phyloP scores from a whole-genome alignment of 2,113 vertebrate genomes.

The Colinus virginianus region DNA sequence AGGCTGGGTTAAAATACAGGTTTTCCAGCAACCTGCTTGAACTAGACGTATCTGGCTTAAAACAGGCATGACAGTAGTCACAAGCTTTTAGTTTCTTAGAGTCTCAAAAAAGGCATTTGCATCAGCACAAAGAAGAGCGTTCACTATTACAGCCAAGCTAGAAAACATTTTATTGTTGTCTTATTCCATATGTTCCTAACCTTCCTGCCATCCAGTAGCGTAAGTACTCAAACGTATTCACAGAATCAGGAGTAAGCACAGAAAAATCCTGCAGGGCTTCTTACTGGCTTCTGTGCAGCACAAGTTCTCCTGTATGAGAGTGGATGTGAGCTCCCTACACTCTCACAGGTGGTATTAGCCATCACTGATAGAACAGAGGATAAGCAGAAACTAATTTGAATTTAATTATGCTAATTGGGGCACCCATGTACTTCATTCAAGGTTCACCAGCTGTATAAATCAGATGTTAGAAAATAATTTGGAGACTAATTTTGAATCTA shows the following conservation, averaged over 20 bases:
- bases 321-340: accelerated
- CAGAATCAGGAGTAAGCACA: neutral
- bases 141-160: neutral
- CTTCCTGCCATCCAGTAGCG: neutral
- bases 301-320: neutral
- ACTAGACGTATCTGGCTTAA: neutral
- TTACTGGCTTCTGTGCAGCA: neutral
- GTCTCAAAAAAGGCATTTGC: neutral
- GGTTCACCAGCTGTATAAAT: neutral
- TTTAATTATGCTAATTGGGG: neutral
- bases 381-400: neutral
- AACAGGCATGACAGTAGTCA: neutral
- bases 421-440: neutral
- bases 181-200: neutral
- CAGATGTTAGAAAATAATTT: neutral
- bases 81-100: neutral
- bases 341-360: neutral
- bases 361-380: neutral
- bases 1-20: neutral
- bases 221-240: neutral
- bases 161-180: neutral
- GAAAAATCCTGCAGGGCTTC: neutral
- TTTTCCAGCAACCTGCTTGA: neutral
- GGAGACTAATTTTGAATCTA: neutral
- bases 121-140: neutral